phyloP scores from a whole-genome alignment of 2,113 vertebrate genomes.

The Struthio camelus region DNA sequence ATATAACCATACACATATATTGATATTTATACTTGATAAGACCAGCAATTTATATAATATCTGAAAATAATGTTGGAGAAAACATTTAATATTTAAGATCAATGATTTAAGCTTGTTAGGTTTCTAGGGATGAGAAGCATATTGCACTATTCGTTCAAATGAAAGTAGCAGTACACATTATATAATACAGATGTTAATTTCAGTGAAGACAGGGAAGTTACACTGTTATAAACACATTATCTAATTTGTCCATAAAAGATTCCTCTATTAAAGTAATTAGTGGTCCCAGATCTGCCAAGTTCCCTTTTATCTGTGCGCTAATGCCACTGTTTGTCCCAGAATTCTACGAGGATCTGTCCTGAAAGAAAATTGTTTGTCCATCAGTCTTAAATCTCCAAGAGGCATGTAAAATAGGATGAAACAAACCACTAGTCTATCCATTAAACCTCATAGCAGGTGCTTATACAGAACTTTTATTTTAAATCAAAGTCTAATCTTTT shows the following conservation, averaged over 20 bases:
- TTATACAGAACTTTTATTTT: neutral
- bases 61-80: neutral
- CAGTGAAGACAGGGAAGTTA: neutral
- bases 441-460: neutral
- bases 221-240: neutral
- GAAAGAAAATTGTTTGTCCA: neutral
- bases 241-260: neutral
- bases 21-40: neutral
- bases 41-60: neutral
- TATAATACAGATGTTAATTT: neutral
- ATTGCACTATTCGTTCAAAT: neutral
- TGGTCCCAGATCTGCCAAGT: neutral
- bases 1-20: neutral
- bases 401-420: neutral
- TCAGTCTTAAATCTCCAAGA: neutral
- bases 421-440: neutral
- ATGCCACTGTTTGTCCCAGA: neutral
- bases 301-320: neutral
- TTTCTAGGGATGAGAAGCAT: neutral
- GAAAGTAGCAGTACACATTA: neutral
- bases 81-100: neutral
- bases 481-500: neutral
- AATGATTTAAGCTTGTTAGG: neutral
- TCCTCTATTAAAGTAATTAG: neutral
- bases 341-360: neutral